Conservation (phyloP, 2,113 vertebrate species). For the Xerus inauris region DNA sequence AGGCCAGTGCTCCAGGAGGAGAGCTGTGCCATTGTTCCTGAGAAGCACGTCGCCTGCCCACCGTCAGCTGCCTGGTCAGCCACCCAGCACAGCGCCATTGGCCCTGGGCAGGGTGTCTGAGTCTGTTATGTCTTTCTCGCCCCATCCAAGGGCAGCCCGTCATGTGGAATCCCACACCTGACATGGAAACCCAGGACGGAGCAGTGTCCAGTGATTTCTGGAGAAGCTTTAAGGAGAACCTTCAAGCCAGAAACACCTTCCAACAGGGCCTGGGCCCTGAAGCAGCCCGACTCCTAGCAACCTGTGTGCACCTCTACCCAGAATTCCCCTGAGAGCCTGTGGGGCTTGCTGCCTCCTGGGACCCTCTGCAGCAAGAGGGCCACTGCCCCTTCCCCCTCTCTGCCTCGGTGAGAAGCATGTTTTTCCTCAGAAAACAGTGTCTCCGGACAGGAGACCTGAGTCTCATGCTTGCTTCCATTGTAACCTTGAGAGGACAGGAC, state of each 20-base stretch:
- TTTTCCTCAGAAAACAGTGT: background rate
- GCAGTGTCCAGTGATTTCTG: background rate
- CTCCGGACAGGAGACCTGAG: background rate
- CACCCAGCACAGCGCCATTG: background rate
- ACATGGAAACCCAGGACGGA: background rate
- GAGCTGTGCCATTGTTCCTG: background rate
- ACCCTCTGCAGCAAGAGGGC: too few relatives aligned
- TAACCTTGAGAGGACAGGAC: background rate
- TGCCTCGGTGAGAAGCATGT: background rate
- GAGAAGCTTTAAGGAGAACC: background rate
- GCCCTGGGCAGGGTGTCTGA: background rate
- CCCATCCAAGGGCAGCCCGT: background rate
- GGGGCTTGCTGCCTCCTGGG: background rate
- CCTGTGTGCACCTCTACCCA: background rate
- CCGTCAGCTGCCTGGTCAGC: too few relatives aligned
- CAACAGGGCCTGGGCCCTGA: accelerated
- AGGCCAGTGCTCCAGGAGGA: background rate
- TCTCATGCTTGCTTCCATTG: too few relatives aligned
- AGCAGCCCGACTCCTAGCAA: background rate
- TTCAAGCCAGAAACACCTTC: background rate
- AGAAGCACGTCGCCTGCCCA: background rate
- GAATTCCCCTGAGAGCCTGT: too few relatives aligned
- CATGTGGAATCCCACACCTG: background rate
- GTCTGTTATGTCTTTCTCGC: too few relatives aligned
- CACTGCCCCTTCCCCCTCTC: background rate